Percentiles rank a stretch among this genome's conserved stretches.
phyloP scores from a whole-genome alignment of 2,113 vertebrate species.

The Sus scrofa region T2T-Sscrofa CM000825.6:83980001-83980500 shows the following conservation, averaged over 20 bases:
- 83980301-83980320: background rate
- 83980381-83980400: too few species aligned
- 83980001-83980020: background rate
- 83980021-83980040: too few species aligned
- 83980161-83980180: background rate
- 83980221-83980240: background rate
- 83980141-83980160: background rate
- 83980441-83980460: too few species aligned
- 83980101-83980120: background rate
- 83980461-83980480: too few species aligned
- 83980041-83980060: background rate
- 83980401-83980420: too few species aligned
- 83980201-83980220: background rate
- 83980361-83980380: too few species aligned
- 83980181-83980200: background rate
- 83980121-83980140: background rate
- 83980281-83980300: too few species aligned
- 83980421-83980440: too few species aligned
- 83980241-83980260: background rate
- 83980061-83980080: background rate
- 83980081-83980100: background rate
- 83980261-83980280: background rate
- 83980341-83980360: background rate
- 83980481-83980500: too few species aligned
- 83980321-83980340: background rate